Evolutionary conservation across 2,113 vertebrate species (phyloP).

Genomic region (Lota lota): DNA sequence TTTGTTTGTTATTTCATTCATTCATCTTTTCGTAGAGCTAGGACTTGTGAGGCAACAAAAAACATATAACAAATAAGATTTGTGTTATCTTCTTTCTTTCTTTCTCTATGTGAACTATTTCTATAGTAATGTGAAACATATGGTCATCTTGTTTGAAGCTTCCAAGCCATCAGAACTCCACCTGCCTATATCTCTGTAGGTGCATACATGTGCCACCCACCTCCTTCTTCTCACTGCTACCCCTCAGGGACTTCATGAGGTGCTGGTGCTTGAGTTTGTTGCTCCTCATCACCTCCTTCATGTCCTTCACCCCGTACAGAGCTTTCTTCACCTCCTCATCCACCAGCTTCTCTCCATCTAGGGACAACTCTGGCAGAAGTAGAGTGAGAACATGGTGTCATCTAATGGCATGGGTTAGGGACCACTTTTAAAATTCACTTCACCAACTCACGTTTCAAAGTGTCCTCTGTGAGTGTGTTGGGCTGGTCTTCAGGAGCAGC

Average conservation of each 20-base stretch:
- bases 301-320: conserved; percentile 85
- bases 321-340: conserved; percentile 82
- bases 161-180: background rate
- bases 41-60: too few species aligned
- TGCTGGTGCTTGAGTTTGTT: conserved; percentile 82
- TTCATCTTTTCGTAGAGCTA: background rate
- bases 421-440: too few species aligned
- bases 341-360: conserved; percentile 74
- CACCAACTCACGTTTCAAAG: conserved; percentile 74
- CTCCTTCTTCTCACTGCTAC: conserved; percentile 84
- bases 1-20: background rate
- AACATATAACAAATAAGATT: too few species aligned
- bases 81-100: too few species aligned
- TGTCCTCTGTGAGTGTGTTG: conserved; percentile 56
- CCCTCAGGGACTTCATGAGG: conserved; percentile 83
- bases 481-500: conserved; percentile 49
- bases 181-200: too few species aligned
- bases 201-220: conserved; percentile 44
- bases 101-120: background rate
- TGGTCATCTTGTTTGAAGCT: background rate
- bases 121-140: background rate
- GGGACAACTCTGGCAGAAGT: conserved; percentile 74
- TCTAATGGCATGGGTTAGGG: too few species aligned
- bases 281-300: conserved; percentile 85
- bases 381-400: background rate